These are phyloP conservation scores for Aplysia californica DNA, from an alignment of 1,140 invertebrate species.

Conservation along the genomic window DNA sequence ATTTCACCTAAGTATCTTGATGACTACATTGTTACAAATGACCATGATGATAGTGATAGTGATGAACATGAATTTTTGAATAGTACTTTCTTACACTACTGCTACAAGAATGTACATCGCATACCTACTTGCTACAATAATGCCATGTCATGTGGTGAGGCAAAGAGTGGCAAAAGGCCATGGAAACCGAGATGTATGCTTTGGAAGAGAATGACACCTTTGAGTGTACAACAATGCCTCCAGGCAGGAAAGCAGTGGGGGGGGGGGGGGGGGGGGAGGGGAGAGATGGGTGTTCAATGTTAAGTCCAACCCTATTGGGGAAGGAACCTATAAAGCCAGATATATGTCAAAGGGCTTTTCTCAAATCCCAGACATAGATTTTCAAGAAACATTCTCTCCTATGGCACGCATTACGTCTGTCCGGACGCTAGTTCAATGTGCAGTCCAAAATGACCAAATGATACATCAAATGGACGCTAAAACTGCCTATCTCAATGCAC, in stretches of 20 bases:
- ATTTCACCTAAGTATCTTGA: not conserved
- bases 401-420: conserved; percentile 45
- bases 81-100: not conserved
- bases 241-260: conserved; percentile 53
- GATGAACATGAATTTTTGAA: conserved; percentile 3
- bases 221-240: conserved; percentile 55
- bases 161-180: conserved; percentile 54
- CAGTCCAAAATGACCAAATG: conserved; percentile 22
- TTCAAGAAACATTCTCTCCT: conserved; percentile 45
- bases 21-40: conserved; percentile 9
- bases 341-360: conserved; percentile 65
- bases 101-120: not conserved
- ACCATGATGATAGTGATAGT: not conserved
- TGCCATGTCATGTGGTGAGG: conserved; percentile 45
- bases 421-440: conserved; percentile 36
- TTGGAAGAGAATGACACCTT: conserved; percentile 63
- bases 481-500: conserved; percentile 43
- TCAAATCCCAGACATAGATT: conserved; percentile 44
- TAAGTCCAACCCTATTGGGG: conserved; percentile 9
- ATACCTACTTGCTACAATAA: not conserved
- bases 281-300: conserved; percentile 63
- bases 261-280: too few relatives aligned
- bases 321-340: conserved; percentile 58
- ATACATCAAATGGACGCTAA: conserved; percentile 47
- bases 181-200: conserved; percentile 60